These are phyloP conservation scores for Riptortus pedestris DNA, from an alignment of 1,140 invertebrate species.

Conservation along the genomic window DNA sequence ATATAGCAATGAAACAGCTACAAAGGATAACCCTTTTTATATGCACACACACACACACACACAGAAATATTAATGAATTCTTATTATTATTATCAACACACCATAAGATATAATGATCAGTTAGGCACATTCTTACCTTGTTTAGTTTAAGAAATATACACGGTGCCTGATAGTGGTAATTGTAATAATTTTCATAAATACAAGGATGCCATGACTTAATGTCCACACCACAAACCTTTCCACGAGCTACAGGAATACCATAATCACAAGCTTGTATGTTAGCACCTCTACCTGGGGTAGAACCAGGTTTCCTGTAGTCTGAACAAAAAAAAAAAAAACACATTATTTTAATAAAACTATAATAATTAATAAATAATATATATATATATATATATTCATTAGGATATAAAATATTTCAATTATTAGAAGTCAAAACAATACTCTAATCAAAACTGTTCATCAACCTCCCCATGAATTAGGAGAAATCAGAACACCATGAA, in stretches of 20 bases:
- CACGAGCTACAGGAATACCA: conserved; percentile 46
- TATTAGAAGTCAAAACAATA: not conserved
- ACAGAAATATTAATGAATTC: no score
- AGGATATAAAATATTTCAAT: not conserved
- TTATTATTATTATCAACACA: no score
- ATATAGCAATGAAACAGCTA: no score
- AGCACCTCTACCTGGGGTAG: conserved; percentile 50
- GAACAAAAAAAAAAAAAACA: conserved; percentile 17
- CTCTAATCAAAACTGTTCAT: no score
- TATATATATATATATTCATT: no score
- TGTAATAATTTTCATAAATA: conserved; percentile 56
- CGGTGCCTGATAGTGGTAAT: conserved; percentile 48
- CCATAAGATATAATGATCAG: no score
- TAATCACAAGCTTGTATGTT: conserved; percentile 57
- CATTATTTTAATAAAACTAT: not conserved
- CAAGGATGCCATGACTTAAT: conserved; percentile 52
- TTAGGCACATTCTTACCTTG: conserved; percentile 41
- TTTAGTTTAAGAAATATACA: conserved; percentile 47
- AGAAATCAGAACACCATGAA: no score
- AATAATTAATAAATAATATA: not conserved
- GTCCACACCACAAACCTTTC: conserved; percentile 62
- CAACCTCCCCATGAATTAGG: no score
- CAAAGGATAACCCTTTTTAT: no score
- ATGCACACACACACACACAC: no score
- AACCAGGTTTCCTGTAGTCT: conserved; percentile 58